A percentile compares a stretch with the other conserved stretches of the same genome.
These are phyloP conservation scores for Drosophila nigromelanica DNA, from an alignment of 1,140 invertebrate genomes.

Conservation along the genomic window DNA sequence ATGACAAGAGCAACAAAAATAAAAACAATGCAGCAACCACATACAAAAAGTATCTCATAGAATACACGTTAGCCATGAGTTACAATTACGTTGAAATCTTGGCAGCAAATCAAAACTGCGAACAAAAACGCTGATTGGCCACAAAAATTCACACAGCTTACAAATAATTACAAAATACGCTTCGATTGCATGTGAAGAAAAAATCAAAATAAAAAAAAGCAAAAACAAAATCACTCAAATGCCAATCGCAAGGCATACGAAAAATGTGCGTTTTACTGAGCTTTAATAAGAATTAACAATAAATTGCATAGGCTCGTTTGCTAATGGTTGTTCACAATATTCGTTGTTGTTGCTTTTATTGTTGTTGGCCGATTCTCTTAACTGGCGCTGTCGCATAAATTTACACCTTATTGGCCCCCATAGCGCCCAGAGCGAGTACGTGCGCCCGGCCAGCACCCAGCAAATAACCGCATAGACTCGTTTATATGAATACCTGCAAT, in stretches of 20 bases:
- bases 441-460: conserved; percentile 32
- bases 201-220: conserved; percentile 6
- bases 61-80: conserved; percentile 80
- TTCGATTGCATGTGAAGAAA: conserved; percentile 36
- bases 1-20: conserved; percentile 37
- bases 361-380: conserved; percentile 39
- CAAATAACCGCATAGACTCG: not conserved
- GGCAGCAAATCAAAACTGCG: conserved; percentile 78
- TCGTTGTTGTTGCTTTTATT: conserved; percentile 29
- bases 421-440: conserved; percentile 71
- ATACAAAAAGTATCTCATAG: conserved; percentile 72
- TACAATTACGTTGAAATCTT: conserved; percentile 75
- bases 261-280: conserved; percentile 66
- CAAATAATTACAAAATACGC: conserved; percentile 68
- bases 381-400: conserved; percentile 66
- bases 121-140: conserved; percentile 81
- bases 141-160: conserved; percentile 80
- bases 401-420: conserved; percentile 82
- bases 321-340: conserved; percentile 47
- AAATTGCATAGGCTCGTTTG: conserved; percentile 70
- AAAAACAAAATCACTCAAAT: conserved; percentile 45
- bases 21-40: conserved; percentile 21
- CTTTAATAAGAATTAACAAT: conserved; percentile 60
- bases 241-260: conserved; percentile 60
- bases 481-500: not conserved